These are phyloP conservation scores for Maconellicoccus hirsutus DNA, from an alignment of 1,140 invertebrate species.

Conservation along the genomic window DNA sequence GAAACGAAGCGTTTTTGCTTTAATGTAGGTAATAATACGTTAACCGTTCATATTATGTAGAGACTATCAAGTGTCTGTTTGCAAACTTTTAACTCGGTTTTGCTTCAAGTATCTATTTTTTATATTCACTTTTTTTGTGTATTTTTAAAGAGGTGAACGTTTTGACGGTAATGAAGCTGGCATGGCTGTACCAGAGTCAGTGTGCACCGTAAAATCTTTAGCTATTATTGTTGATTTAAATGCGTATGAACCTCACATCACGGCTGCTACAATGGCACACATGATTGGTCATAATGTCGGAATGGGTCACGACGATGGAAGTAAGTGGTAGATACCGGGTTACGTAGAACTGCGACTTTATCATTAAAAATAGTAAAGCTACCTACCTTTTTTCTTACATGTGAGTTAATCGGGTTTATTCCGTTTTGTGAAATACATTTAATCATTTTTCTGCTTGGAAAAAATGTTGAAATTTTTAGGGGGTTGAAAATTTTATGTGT, in stretches of 20 bases:
- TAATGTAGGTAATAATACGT: no score
- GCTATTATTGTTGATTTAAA: slow-evolving; percentile 86
- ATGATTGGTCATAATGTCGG: slow-evolving; percentile 96
- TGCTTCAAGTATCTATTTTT: background rate
- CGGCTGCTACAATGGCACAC: slow-evolving; percentile 86
- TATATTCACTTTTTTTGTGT: slow-evolving; percentile 12
- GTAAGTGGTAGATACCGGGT: slow-evolving; percentile 45
- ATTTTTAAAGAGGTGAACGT: slow-evolving; percentile 56
- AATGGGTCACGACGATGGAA: slow-evolving; percentile 82
- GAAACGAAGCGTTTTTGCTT: no score
- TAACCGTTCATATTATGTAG: background rate
- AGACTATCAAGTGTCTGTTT: no score
- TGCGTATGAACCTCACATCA: slow-evolving; percentile 82
- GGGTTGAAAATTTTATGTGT: no score
- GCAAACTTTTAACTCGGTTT: no score
- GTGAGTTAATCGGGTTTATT: no score
- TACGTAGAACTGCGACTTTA: background rate
- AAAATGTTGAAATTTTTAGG: no score
- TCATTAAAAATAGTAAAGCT: no score
- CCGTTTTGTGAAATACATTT: no score
- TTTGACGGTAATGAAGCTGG: slow-evolving; percentile 78
- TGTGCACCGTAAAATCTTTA: slow-evolving; percentile 80
- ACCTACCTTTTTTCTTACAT: no score
- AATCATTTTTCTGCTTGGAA: no score
- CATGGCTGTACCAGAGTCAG: slow-evolving; percentile 78